Percentiles rank a stretch among this genome's conserved stretches.
These are phyloP conservation scores for Eilema griseolum DNA, from an alignment of 2,888 invertebrate genomes.

Conservation along the genomic window DNA sequence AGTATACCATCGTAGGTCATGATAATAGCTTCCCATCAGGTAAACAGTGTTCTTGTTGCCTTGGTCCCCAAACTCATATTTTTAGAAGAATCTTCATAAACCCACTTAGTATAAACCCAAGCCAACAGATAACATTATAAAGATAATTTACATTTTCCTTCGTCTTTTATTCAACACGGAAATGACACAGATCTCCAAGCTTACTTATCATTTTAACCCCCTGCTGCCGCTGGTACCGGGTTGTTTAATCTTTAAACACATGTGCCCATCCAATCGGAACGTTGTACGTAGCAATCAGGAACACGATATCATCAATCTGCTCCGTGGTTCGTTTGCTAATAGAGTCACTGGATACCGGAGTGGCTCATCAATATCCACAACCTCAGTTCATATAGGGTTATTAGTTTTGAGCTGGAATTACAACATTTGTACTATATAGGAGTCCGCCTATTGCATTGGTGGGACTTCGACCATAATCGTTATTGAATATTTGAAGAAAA, in stretches of 20 bases:
- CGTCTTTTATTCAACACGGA: slow-evolving; percentile 2
- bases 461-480: background rate
- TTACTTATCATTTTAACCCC: background rate
- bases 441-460: background rate
- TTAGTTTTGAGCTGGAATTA: background rate
- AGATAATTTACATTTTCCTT: background rate
- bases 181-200: background rate
- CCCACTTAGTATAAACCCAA: background rate
- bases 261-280: slow-evolving; percentile 48
- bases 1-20: no score
- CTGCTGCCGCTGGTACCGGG: slow-evolving; percentile 18
- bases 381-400: slow-evolving; percentile 8
- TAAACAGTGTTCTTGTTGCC: no score
- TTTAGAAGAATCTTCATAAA: no score
- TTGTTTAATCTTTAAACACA: slow-evolving; percentile 49
- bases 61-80: no score
- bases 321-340: slow-evolving; percentile 63
- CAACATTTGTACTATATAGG: background rate
- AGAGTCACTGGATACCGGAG: slow-evolving; percentile 48
- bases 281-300: slow-evolving; percentile 48
- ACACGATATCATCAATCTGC: slow-evolving; percentile 53
- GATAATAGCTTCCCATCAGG: no score
- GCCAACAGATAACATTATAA: background rate
- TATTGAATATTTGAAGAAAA: background rate
- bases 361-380: slow-evolving; percentile 43